Base-by-base conservation (phyloP, 1,140 invertebrate species). In the Reticulitermes speratus region DNA sequence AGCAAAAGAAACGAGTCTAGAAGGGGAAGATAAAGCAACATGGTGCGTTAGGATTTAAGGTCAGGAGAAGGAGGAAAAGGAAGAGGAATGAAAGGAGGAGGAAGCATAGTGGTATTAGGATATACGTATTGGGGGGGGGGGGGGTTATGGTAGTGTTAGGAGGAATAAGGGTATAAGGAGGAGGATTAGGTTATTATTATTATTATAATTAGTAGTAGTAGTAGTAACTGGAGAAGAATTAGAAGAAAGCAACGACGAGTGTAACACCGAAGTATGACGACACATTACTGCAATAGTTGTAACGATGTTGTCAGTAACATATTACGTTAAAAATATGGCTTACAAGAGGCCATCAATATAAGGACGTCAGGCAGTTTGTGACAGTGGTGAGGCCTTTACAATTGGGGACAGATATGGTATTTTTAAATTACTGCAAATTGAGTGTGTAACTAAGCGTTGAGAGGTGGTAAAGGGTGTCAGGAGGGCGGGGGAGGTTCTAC, bases 371-470 rank as follows among this genome's bases (percentile, higher is more conserved):
- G 65, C 65, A 25, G n/a, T 75, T 75, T 75, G 65, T 75, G n/a
- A 75, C n/a, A 30, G 3, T 8, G 65, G 65, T 6, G 65, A 75
- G 65, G n/a, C 65, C 65, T 25, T 75, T 30, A 14, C 65, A 75
- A 30, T 38, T 6, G 65, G 25, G 9, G 65, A 75, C 65, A 75
- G 65, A 75, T 75, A 75, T 75, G 65, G n/a, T 75, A 75, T 75
- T 75, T 75, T 75, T 75, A 75, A 75, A 75, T 75, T 75, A 25
- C 65, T 25, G 65, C 25, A 75, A 75, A 75, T 75, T 75, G 65
- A 75, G 65, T 75, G 65, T 75, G 65, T 75, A 75, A 75, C 65
- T 75, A 75, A 75, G 65, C 65, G 65, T 14, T 75, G 65, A 75
- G 65, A 75, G 65, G 65, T 30, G 65, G 9, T 55, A 55, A 21